Percentiles rank a stretch among this genome's conserved stretches.
Conservation (phyloP, 1,140 invertebrate genomes). For the Drosophila tropicalis region DNA sequence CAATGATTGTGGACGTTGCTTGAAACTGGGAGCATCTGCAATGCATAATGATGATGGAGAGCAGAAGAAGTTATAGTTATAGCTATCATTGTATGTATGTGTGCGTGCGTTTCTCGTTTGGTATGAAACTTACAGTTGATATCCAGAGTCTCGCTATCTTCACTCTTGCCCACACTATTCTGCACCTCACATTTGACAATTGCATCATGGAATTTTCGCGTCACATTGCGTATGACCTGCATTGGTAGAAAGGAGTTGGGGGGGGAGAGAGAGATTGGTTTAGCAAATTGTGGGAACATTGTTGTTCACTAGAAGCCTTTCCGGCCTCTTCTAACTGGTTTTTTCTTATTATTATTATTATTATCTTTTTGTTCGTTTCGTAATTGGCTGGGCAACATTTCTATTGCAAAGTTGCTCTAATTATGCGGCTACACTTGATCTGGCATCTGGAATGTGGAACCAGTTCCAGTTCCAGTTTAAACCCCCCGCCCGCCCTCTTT, state of each 20-base stretch:
- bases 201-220: constrained; percentile 88
- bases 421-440: constrained; percentile 54
- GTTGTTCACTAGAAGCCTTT: constrained; percentile 44
- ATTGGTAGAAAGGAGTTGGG: background rate
- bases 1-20: constrained; percentile 86
- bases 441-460: constrained; percentile 59
- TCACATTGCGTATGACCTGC: constrained; percentile 87
- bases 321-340: constrained; percentile 66
- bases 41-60: background rate
- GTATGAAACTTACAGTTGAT: constrained; percentile 88
- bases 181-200: constrained; percentile 92
- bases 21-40: constrained; percentile 86
- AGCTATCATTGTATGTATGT: no score
- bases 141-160: constrained; percentile 89
- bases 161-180: constrained; percentile 90
- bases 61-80: background rate
- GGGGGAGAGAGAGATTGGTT: constrained; percentile 13
- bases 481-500: background rate
- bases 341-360: background rate
- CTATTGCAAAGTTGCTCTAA: constrained; percentile 74
- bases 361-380: background rate
- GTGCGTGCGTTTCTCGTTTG: no score
- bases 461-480: constrained; percentile 24
- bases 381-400: constrained; percentile 62
- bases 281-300: constrained; percentile 73